Evolutionary conservation across 2,113 vertebrate species (phyloP).

Genomic region (Dendrocopos noguchii): DNA sequence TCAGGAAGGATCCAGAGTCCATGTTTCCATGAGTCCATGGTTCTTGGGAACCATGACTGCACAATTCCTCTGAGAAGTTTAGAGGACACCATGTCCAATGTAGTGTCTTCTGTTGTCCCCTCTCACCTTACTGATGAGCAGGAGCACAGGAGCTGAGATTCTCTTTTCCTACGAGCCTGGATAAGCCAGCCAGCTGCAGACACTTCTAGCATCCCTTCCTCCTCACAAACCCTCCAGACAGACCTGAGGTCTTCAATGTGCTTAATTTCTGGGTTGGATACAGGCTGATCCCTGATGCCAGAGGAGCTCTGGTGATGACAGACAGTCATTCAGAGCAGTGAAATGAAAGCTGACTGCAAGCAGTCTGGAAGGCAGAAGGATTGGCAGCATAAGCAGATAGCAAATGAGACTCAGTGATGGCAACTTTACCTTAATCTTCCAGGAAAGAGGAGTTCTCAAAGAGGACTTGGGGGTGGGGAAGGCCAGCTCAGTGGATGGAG

Average conservation of each 20-base stretch:
- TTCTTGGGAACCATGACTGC: neutral
- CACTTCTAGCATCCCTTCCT: neutral
- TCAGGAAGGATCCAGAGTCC: neutral
- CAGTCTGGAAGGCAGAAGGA: neutral
- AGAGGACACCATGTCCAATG: neutral
- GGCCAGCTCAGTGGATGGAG: neutral
- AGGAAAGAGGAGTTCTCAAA: neutral
- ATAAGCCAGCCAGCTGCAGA: neutral
- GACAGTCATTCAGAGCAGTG: neutral
- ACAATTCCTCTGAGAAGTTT: neutral
- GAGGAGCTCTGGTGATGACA: neutral
- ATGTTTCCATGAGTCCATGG: neutral
- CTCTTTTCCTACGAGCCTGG: neutral
- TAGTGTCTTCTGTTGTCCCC: neutral
- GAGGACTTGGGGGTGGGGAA: neutral
- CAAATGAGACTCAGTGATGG: neutral
- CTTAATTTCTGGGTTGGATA: neutral
- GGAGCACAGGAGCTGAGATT: neutral
- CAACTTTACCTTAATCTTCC: neutral
- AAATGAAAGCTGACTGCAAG: neutral
- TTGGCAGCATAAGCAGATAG: neutral
- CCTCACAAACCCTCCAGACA: neutral
- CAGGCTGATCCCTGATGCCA: neutral
- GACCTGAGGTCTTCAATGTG: accelerated
- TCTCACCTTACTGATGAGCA: neutral